phyloP scores from a whole-genome alignment of 2,797 vertebrate genomes.

The Malacoraja senta region DNA sequence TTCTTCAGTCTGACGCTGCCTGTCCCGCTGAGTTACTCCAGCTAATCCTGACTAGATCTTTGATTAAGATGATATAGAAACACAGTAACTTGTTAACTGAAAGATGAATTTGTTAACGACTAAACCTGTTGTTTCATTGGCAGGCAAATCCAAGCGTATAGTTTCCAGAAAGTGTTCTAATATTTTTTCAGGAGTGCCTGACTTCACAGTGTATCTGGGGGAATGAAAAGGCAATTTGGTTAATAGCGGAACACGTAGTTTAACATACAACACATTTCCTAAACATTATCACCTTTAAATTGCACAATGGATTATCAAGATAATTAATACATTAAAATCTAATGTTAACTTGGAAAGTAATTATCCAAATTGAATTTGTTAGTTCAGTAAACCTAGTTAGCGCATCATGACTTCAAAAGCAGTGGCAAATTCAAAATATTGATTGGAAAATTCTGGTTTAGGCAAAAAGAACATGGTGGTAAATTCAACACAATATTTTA shows the following conservation, averaged over 20 bases:
- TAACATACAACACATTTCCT: background rate
- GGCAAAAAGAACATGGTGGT: background rate
- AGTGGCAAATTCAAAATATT: background rate
- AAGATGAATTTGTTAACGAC: background rate
- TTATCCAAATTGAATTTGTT: constrained; percentile 13
- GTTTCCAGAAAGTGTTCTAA: constrained; percentile 97
- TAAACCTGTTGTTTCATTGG: constrained; percentile 64
- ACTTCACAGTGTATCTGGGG: constrained; percentile 91
- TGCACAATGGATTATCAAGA: constrained; percentile 17
- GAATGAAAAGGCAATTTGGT: constrained; percentile 34
- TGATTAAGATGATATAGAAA: background rate
- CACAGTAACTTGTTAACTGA: background rate
- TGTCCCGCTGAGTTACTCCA: too few relatives aligned
- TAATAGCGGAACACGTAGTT: background rate
- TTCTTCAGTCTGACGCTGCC: too few relatives aligned
- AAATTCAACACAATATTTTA: background rate
- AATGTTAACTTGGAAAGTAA: background rate
- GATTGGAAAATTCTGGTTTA: background rate
- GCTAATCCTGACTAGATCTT: background rate
- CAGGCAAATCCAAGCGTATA: constrained; percentile 81
- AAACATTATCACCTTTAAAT: background rate
- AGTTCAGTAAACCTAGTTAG: background rate
- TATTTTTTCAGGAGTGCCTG: constrained; percentile 95
- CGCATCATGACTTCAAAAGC: constrained; percentile 13
- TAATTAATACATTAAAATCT: background rate